Percentiles rank a stretch among this genome's conserved stretches.
These are phyloP conservation scores for Mythimna ferrago DNA, from an alignment of 2,888 invertebrate species.

Conservation along the genomic window DNA sequence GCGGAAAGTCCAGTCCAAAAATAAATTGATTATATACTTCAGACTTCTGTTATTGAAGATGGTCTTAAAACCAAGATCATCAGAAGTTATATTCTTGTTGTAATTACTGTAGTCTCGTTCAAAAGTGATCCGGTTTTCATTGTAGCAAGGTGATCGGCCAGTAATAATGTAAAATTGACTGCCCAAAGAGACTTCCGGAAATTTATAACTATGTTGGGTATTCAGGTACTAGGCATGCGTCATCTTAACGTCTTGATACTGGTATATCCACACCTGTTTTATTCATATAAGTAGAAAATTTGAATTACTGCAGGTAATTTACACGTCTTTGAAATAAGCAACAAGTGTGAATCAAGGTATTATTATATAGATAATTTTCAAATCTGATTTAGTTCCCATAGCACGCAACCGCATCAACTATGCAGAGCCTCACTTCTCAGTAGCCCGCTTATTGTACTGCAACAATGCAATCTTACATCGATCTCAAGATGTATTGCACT, in stretches of 20 bases:
- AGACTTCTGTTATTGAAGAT: slow-evolving; percentile 51
- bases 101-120: slow-evolving; percentile 68
- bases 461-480: slow-evolving; percentile 86
- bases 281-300: slow-evolving; percentile 48
- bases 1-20: slow-evolving; percentile 59
- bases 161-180: slow-evolving; percentile 61
- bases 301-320: slow-evolving; percentile 51
- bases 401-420: slow-evolving; percentile 85
- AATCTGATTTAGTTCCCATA: slow-evolving; percentile 86
- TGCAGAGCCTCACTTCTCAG: slow-evolving; percentile 79
- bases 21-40: slow-evolving; percentile 56
- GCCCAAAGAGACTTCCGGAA: slow-evolving; percentile 72
- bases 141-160: slow-evolving; percentile 78
- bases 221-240: slow-evolving; percentile 19
- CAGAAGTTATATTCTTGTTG: slow-evolving; percentile 67
- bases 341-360: slow-evolving; percentile 68
- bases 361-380: slow-evolving; percentile 81
- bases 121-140: slow-evolving; percentile 77
- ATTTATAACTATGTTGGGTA: slow-evolving; percentile 15
- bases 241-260: slow-evolving; percentile 15
- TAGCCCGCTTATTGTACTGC: slow-evolving; percentile 81
- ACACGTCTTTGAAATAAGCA: slow-evolving; percentile 57
- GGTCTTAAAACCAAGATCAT: slow-evolving; percentile 75
- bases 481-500: slow-evolving; percentile 86
- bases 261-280: slow-evolving; percentile 27